phyloP scores from a whole-genome alignment of 2,113 vertebrate species.

The Leptocoma aspasia region DNA sequence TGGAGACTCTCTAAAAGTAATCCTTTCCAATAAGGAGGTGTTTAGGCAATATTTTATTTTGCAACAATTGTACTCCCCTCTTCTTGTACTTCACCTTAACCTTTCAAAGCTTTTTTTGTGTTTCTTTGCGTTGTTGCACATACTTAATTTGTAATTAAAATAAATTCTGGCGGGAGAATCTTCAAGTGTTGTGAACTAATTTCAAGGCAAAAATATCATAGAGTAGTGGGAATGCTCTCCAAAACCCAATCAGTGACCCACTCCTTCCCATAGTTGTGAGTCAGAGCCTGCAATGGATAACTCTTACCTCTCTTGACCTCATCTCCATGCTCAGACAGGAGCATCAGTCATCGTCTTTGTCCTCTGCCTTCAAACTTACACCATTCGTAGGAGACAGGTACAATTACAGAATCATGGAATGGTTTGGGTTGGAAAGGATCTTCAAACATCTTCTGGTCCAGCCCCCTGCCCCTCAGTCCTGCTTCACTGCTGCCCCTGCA shows the following conservation, averaged over 20 bases:
- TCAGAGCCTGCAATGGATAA: background rate
- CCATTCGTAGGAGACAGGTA: background rate
- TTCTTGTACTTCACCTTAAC: background rate
- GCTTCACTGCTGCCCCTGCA: background rate
- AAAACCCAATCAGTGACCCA: background rate
- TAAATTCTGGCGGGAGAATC: background rate
- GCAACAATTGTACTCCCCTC: background rate
- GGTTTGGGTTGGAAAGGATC: background rate
- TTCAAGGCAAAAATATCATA: background rate
- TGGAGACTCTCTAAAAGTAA: background rate
- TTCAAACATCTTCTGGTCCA: background rate
- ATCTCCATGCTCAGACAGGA: background rate
- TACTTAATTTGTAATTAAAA: background rate
- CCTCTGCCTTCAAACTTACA: background rate
- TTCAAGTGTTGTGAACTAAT: background rate
- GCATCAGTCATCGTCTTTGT: background rate
- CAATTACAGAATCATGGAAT: background rate
- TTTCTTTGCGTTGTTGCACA: background rate
- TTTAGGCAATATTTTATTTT: background rate
- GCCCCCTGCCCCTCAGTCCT: background rate
- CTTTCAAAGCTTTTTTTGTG: background rate
- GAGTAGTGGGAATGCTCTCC: background rate
- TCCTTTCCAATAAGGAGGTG: background rate
- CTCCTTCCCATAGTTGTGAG: fast-evolving
- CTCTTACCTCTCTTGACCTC: background rate